Base-by-base conservation (phyloP, 2,888 invertebrate species). In the Tenthredo amoena region DNA sequence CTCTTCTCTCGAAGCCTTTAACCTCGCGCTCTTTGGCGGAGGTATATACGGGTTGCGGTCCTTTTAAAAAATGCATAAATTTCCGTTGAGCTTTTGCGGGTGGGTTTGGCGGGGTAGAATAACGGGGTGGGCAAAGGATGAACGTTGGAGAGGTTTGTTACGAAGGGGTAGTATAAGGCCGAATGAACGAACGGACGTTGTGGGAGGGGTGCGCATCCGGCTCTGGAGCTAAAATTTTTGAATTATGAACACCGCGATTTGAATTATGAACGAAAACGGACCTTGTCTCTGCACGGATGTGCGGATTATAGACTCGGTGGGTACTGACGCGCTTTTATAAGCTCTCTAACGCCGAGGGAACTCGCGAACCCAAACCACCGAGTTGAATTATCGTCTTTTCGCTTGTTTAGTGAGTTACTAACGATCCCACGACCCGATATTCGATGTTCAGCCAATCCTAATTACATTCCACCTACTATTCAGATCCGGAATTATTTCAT, bases 241-340 rank as follows among this genome's bases (percentile, higher is more conserved):
- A 86, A 86, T 86, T 86, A 86, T 86, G 84, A 86, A 86, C 86
- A 82, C 86, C 47, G 65, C 68, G 72, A 76, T 71, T 85, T 86
- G 86, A 86, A 86, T 86, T 86, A 86, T 86, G 84, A 85, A 86
- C 55, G 65, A 15, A 50, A 50, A 83, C 74, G 62, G 72, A 74
- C 55, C 79, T 79, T 55, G 79, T 79, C 79, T 79, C 79, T 55
- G 50, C 34, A 5, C 18, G 55, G 37, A 31, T 31, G 18, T 15
- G 34, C 47, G 34, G 79, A 31, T 34, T 55, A 79, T 79, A 55
- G 79, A 55, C 79, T 76, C 47, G 15, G 26, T 31, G n/a, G 55
- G 55, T 55, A 71, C 37, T 71, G 37, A 40, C 71, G 37, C 18
- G 71, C 71, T 71, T 71, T 71, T 76, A 76, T 47, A 43, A 76